phyloP scores from a whole-genome alignment of 2,888 invertebrate species.

The Papilio gigon region DNA sequence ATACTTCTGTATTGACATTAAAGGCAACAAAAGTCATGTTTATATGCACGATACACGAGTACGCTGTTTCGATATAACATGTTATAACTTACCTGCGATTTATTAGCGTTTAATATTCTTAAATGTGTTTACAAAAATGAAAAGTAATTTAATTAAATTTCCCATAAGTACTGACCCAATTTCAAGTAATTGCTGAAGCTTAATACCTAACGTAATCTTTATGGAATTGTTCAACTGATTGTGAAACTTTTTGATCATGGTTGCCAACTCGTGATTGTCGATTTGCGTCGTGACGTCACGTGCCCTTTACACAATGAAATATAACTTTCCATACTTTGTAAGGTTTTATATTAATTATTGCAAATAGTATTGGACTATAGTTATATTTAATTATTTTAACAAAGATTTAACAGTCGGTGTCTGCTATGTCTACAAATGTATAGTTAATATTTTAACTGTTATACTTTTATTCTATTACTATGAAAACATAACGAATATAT shows the following conservation, averaged over 20 bases:
- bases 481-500: too few species aligned
- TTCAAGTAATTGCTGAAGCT: background rate
- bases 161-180: background rate
- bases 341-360: background rate
- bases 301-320: background rate
- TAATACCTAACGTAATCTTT: background rate
- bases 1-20: too few species aligned
- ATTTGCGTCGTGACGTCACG: background rate
- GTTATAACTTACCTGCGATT: too few species aligned
- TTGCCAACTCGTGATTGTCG: slow-evolving; percentile 1
- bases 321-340: background rate
- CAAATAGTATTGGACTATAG: background rate
- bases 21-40: too few species aligned
- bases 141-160: background rate
- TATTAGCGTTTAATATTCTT: too few species aligned
- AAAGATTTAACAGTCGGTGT: too few species aligned
- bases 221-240: slow-evolving; percentile 11
- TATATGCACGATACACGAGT: too few species aligned
- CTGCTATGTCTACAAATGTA: background rate
- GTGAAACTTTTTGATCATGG: slow-evolving; percentile 6
- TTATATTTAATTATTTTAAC: too few species aligned
- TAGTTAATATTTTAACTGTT: too few species aligned
- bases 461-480: too few species aligned
- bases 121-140: too few species aligned
- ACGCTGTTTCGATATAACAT: background rate